Conservation (phyloP, 35 echinoderm and acorn worm genomes). For the Heliocidaris erythrogramma region DNA sequence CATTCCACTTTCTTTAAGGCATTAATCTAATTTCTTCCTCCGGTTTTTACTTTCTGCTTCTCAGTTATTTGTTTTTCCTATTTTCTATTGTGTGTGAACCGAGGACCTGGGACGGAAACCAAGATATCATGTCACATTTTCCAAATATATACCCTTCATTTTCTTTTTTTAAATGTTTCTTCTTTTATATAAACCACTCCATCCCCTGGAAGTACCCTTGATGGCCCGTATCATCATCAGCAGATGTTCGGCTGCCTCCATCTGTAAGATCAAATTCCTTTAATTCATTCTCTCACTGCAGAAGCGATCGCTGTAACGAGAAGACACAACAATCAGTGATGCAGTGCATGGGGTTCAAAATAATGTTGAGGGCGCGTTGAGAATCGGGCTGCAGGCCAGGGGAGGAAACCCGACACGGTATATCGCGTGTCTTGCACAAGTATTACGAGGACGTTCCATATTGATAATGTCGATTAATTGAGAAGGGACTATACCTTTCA, state of each 20-base stretch:
- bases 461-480: conserved; percentile 6
- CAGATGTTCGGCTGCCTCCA: neutral
- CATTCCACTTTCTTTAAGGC: neutral
- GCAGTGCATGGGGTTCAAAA: neutral
- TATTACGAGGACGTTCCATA: neutral
- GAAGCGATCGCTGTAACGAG: neutral
- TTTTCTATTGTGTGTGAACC: too few species aligned
- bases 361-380: neutral
- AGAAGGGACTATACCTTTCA: neutral
- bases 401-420: neutral
- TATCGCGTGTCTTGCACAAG: neutral
- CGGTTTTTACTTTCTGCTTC: too few species aligned
- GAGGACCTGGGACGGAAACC: too few species aligned
- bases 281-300: neutral
- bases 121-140: neutral
- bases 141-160: neutral
- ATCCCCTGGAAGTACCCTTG: neutral
- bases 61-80: too few species aligned
- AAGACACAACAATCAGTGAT: conserved; percentile 2
- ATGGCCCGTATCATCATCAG: neutral
- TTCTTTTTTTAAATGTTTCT: neutral
- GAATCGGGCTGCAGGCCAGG: neutral
- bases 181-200: neutral
- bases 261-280: neutral
- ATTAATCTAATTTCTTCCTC: too few species aligned